Evolutionary conservation across 2,888 invertebrate species (phyloP).

Genomic region (Lacanobia wlatinum): DNA sequence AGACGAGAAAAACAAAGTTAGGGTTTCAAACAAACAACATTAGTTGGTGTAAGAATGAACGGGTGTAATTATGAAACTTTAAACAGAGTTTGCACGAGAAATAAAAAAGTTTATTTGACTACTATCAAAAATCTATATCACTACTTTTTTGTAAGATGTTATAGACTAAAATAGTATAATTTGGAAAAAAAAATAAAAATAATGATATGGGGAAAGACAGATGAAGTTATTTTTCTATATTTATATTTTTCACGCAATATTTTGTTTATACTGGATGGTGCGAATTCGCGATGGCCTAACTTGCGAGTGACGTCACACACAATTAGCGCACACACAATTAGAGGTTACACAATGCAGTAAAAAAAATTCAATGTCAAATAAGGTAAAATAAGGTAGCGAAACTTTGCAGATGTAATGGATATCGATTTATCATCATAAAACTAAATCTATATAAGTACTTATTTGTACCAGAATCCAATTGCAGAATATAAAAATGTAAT

Average conservation of each 20-base stretch:
- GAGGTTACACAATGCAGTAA: too few species aligned
- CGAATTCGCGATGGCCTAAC: too few species aligned
- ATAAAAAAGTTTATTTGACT: not conserved
- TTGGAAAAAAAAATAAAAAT: too few species aligned
- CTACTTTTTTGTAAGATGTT: too few species aligned
- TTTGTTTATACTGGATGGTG: too few species aligned
- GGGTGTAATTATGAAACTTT: constrained; percentile 13
- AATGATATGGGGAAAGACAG: too few species aligned
- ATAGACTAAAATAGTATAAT: too few species aligned
- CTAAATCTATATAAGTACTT: not conserved
- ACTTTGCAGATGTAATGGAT: not conserved
- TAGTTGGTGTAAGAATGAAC: constrained; percentile 6
- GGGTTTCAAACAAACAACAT: constrained; percentile 31
- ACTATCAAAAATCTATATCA: too few species aligned
- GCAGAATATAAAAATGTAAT: not conserved
- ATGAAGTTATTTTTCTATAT: too few species aligned
- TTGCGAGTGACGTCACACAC: too few species aligned
- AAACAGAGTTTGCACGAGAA: not conserved
- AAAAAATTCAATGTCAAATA: not conserved
- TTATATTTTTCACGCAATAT: too few species aligned
- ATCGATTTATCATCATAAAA: not conserved
- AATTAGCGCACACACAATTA: too few species aligned
- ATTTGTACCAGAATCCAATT: not conserved
- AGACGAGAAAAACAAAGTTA: constrained; percentile 26
- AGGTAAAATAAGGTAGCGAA: not conserved